These are phyloP conservation scores for Notothenia coriiceps DNA, from an alignment of 2,113 vertebrate genomes.

Conservation along the genomic window DNA sequence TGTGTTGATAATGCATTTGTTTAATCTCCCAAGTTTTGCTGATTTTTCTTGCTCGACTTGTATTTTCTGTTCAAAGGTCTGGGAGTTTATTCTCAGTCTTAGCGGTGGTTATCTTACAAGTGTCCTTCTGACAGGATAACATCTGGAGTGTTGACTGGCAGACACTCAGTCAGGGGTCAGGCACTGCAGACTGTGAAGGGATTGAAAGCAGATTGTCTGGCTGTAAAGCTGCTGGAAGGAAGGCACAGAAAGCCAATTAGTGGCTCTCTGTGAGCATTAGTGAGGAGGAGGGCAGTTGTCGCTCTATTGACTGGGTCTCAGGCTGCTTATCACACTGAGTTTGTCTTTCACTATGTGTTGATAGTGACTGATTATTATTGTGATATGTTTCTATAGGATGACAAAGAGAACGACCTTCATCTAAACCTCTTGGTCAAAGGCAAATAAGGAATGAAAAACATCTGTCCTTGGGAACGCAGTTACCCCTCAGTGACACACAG, in stretches of 20 bases:
- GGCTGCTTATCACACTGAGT: background rate
- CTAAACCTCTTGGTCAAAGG: constrained; percentile 19
- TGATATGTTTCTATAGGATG: constrained; percentile 19
- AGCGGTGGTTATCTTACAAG: background rate
- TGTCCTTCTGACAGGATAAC: constrained; percentile 2
- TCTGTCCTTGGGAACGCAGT: background rate
- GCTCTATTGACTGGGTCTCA: background rate
- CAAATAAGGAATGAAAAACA: constrained; percentile 17
- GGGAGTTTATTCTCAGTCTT: background rate
- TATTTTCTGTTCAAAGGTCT: background rate
- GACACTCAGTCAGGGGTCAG: constrained; percentile 24
- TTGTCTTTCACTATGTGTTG: background rate
- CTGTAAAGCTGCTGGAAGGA: constrained; percentile 24
- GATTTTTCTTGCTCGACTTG: background rate
- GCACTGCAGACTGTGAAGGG: background rate
- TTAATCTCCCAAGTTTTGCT: background rate
- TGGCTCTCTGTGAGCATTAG: background rate
- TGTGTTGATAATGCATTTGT: constrained; percentile 8
- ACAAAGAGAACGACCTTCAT: constrained; percentile 42
- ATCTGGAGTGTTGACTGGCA: constrained; percentile 11
- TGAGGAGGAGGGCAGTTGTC: background rate
- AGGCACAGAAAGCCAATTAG: constrained; percentile 26
- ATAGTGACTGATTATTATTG: too few relatives aligned
- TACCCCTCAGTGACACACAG: background rate
- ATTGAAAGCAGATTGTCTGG: background rate